Evolutionary conservation across 2,888 invertebrate genomes (phyloP), one percentile per base, ranked within the genome.

Genomic region (Dynastes hyllus): DNA sequence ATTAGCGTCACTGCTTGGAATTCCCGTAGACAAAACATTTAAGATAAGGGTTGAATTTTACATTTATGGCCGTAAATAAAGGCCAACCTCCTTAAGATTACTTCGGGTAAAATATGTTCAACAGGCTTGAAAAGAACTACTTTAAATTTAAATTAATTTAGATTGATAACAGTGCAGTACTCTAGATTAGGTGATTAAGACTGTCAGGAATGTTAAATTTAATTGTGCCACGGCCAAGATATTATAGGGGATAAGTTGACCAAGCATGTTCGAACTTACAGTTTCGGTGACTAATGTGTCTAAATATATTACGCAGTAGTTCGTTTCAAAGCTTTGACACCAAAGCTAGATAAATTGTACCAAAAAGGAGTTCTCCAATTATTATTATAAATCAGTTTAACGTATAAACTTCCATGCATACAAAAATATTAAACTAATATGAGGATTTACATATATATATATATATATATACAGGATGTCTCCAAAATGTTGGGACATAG

Each of bases 31-130:
- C 71, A 66, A 78, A 78, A 78, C 78, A 73, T 65, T 78, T 71
- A 73, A 78, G 78, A 78, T 78, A 78, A 71, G 73, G 71, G 71
- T 71, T 65, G 65, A 78, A 73, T 78, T 78, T 78, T 78, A 65
- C 78, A 73, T 78, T 78, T 77, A 55, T 55, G 67, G 40, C 40
- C 53, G 67, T 67, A 73, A 55, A 73, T 53, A 70, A 70, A 70
- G 70, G 58, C 16, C 73, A 40, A 29, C 16, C 73, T 55, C n/a
- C 73, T 58, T 58, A 73, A 73, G 73, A 73, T 73, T 61, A 58
- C 58, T 73, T 58, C 8, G 58, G 53, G 58, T 73, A 58, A 73
- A 73, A 73, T 58, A 73, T 73, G 40, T 61, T 58, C 58, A 58
- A 61, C 61, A 73, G 55, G 58, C 73, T 73, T 53, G 58, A 40